Evolutionary conservation across 2,113 vertebrate genomes (phyloP).

Genomic region (Chloroceryle aenea): DNA sequence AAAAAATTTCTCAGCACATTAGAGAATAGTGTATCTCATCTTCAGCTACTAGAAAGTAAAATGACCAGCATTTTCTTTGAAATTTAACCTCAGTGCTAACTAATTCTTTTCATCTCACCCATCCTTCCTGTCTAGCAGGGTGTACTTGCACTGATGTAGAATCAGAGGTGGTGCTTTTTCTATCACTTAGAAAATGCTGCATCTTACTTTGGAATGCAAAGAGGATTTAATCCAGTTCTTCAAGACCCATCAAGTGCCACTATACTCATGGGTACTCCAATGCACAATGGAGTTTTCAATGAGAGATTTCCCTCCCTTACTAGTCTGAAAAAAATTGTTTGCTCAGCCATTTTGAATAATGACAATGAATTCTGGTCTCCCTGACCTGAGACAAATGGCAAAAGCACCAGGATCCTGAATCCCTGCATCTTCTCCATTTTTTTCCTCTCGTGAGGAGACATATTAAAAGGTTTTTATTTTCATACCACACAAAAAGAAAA

Average conservation of each 20-base stretch:
- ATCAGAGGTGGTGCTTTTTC: neutral
- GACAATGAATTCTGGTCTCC: neutral
- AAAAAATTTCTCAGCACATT: neutral
- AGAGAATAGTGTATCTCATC: neutral
- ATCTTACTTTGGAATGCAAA: neutral
- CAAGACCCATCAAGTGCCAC: neutral
- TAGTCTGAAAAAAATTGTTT: neutral
- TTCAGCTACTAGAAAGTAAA: slow-evolving; percentile 8
- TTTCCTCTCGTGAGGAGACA: neutral
- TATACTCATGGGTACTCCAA: neutral
- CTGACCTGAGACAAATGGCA: neutral
- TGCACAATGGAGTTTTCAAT: neutral
- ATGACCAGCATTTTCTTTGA: neutral
- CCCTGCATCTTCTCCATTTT: neutral
- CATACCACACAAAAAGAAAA: neutral
- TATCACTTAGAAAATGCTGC: neutral
- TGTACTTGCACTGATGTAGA: neutral
- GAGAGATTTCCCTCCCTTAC: neutral
- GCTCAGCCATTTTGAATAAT: neutral
- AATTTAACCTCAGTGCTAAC: neutral
- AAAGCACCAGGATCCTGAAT: neutral
- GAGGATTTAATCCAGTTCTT: neutral
- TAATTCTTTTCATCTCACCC: neutral
- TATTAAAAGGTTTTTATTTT: neutral
- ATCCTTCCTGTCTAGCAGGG: neutral